Evolutionary conservation across 2,888 invertebrate species (phyloP).

Genomic region (Pogonocherus hispidulus): DNA sequence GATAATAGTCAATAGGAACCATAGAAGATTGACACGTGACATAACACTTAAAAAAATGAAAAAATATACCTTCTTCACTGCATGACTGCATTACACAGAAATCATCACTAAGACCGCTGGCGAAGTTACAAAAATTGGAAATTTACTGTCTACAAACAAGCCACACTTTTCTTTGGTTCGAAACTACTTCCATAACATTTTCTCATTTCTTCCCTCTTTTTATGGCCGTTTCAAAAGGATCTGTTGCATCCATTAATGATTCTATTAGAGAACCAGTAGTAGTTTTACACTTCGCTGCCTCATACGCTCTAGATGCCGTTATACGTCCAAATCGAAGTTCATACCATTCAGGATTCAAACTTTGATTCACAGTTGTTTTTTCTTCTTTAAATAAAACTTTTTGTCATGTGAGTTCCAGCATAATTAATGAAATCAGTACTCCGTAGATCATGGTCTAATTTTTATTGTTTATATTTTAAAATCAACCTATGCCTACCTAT

Average conservation of each 20-base stretch:
- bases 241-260: conserved; percentile 44
- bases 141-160: not conserved
- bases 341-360: conserved; percentile 32
- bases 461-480: not conserved
- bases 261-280: conserved; percentile 47
- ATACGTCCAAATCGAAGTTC: conserved; percentile 36
- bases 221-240: conserved; percentile 6
- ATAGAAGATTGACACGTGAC: too few species aligned
- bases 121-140: conserved; percentile 26
- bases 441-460: not conserved
- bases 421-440: not conserved
- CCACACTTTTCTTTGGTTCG: not conserved
- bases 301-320: conserved; percentile 40
- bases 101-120: conserved; percentile 50
- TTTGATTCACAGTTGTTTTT: conserved; percentile 6
- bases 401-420: not conserved
- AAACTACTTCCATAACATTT: not conserved
- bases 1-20: too few species aligned
- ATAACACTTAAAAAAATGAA: too few species aligned
- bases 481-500: not conserved
- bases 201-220: not conserved
- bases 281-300: conserved; percentile 44
- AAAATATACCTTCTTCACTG: too few species aligned
- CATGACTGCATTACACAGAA: too few species aligned
- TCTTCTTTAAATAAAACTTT: not conserved